These are phyloP conservation scores for Lycocorax pyrrhopterus DNA, from an alignment of 2,113 vertebrate species.

Conservation along the genomic window DNA sequence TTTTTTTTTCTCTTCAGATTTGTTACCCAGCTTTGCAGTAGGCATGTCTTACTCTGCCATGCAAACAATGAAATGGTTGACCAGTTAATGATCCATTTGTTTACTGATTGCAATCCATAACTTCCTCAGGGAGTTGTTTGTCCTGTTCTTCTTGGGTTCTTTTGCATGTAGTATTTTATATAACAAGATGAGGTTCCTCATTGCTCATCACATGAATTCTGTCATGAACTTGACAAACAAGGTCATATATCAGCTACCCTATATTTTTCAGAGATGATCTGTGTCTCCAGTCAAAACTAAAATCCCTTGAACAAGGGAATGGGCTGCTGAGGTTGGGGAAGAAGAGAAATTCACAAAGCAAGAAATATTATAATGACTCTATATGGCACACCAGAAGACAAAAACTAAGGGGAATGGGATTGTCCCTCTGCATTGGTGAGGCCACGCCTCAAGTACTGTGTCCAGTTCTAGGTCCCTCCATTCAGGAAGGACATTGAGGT, in stretches of 20 bases:
- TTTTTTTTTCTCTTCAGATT: neutral
- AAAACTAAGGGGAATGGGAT: neutral
- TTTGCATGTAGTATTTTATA: neutral
- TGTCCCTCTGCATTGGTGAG: neutral
- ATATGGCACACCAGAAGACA: neutral
- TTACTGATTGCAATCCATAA: conserved; percentile 24
- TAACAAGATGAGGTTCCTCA: neutral
- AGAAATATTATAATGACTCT: neutral
- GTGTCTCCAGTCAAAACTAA: neutral
- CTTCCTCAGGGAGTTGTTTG: conserved; percentile 23
- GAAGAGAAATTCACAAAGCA: neutral
- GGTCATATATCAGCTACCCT: neutral
- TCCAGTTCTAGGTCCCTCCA: neutral
- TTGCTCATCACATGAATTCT: neutral
- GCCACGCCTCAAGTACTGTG: neutral
- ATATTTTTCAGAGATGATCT: neutral
- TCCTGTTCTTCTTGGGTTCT: conserved; percentile 17
- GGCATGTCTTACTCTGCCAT: neutral
- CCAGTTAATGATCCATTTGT: conserved; percentile 1
- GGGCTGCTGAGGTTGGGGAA: neutral
- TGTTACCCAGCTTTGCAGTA: neutral
- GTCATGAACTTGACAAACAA: neutral
- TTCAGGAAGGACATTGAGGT: neutral
- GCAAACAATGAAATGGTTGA: neutral
- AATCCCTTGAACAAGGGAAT: neutral